phyloP scores from a whole-genome alignment of 2,888 invertebrate species.

The Eueremaeus valkanovi region DNA sequence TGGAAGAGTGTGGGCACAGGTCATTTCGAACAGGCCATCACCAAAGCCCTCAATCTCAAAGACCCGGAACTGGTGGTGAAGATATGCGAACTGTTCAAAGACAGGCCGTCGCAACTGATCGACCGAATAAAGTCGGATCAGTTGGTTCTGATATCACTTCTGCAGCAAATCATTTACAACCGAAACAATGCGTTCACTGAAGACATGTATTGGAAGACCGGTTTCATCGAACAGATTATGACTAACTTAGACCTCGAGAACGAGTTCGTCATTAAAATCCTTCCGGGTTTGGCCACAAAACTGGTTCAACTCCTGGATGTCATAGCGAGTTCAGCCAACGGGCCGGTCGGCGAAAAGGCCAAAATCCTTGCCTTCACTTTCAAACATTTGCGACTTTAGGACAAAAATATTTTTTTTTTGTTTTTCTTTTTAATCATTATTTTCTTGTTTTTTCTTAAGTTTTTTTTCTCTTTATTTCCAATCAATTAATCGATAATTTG shows the following conservation, averaged over 20 bases:
- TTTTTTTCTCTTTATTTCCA: too few species aligned
- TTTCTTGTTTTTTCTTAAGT: too few species aligned
- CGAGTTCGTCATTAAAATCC: neutral
- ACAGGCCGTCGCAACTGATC: conserved; percentile 16
- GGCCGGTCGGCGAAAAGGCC: neutral
- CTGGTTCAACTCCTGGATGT: neutral
- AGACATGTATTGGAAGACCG: conserved; percentile 4
- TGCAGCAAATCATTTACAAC: conserved; percentile 18
- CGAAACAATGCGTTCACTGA: neutral
- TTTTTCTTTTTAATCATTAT: too few species aligned
- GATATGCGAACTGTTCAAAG: conserved; percentile 25
- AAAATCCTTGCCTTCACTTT: conserved; percentile 22
- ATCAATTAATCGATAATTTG: too few species aligned
- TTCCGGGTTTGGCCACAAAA: conserved; percentile 6
- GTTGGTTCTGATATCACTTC: conserved; percentile 31
- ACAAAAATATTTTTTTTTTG: too few species aligned
- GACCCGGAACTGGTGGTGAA: conserved; percentile 19
- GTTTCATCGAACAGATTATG: conserved; percentile 19
- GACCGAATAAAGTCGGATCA: conserved; percentile 24
- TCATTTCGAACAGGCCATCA: conserved; percentile 1
- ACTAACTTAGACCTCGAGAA: conserved; percentile 22
- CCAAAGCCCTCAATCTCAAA: conserved; percentile 24
- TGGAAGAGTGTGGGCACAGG: neutral
- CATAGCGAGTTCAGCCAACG: neutral
- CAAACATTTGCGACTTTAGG: conserved; percentile 4